These are phyloP conservation scores for Hyalella azteca DNA, from an alignment of 2,888 invertebrate species.

Conservation along the genomic window DNA sequence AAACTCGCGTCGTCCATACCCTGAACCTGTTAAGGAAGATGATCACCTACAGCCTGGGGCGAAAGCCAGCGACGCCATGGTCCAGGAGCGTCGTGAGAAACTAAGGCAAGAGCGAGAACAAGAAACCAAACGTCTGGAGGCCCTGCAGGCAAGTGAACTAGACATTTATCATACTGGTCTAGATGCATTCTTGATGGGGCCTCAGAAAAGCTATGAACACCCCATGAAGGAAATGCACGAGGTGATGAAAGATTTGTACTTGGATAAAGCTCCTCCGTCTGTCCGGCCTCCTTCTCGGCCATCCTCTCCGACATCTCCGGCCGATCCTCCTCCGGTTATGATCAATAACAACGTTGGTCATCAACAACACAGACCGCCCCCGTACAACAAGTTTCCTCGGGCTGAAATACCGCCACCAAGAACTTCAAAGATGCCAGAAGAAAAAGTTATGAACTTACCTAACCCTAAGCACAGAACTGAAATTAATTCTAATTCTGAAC, in stretches of 20 bases:
- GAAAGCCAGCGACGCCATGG: neutral
- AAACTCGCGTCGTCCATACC: neutral
- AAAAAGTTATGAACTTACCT: neutral
- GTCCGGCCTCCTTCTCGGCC: neutral
- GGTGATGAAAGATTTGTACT: neutral
- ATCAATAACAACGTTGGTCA: neutral
- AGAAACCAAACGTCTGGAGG: neutral
- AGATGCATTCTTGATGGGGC: neutral
- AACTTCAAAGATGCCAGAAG: neutral
- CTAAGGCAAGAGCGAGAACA: neutral
- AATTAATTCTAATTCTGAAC: neutral
- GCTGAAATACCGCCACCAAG: neutral
- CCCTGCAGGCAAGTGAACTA: neutral
- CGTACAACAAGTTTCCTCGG: too few species aligned
- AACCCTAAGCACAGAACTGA: too few species aligned
- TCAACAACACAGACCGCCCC: neutral
- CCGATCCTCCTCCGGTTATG: neutral
- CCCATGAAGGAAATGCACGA: slow-evolving; percentile 5
- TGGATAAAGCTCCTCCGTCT: neutral
- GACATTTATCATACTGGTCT: neutral
- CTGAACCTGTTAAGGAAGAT: neutral
- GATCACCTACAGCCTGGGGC: neutral
- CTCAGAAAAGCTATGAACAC: neutral
- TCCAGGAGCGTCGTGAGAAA: neutral
- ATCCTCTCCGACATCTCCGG: neutral